A percentile compares a stretch with the other conserved stretches of the same genome.
These are phyloP conservation scores for Ochropacha duplaris DNA, from an alignment of 2,888 invertebrate genomes.

Conservation along the genomic window DNA sequence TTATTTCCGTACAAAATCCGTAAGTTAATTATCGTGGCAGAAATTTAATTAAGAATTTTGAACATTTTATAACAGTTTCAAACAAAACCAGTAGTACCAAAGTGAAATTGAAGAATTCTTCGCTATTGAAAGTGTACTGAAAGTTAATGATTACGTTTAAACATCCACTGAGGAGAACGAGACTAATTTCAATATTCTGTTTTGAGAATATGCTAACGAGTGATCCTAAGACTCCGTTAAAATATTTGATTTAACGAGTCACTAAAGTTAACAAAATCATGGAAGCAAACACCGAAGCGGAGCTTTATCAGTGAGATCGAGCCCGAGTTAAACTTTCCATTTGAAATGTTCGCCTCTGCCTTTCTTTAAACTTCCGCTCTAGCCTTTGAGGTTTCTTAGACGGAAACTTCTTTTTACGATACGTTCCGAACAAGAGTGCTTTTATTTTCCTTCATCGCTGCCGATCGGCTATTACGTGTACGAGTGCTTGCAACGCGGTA, in stretches of 20 bases:
- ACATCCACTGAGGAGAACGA: background rate
- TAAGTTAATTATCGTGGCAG: background rate
- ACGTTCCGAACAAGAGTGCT: conserved; percentile 44
- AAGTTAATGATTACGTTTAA: background rate
- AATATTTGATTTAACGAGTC: conserved; percentile 30
- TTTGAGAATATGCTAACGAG: background rate
- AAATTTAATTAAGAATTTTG: background rate
- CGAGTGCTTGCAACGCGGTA: conserved; percentile 13
- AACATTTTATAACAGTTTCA: background rate
- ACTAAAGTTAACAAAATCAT: conserved; percentile 50
- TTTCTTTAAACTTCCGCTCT: conserved; percentile 66
- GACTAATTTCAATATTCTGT: background rate
- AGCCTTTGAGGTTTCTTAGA: conserved; percentile 70
- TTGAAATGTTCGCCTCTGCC: conserved; percentile 59
- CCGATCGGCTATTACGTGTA: conserved; percentile 29
- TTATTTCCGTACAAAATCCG: conserved; percentile 23
- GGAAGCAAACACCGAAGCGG: conserved; percentile 46
- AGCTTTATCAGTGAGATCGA: conserved; percentile 57
- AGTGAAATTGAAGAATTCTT: conserved; percentile 5
- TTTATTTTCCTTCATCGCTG: conserved; percentile 47
- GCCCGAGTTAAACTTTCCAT: conserved; percentile 61
- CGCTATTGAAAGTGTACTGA: background rate
- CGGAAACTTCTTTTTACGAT: conserved; percentile 60
- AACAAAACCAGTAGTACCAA: background rate
- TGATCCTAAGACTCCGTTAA: conserved; percentile 9